Evolutionary conservation across 2,113 vertebrate species (phyloP).

Genomic region (Prionailurus viverrinus): DNA sequence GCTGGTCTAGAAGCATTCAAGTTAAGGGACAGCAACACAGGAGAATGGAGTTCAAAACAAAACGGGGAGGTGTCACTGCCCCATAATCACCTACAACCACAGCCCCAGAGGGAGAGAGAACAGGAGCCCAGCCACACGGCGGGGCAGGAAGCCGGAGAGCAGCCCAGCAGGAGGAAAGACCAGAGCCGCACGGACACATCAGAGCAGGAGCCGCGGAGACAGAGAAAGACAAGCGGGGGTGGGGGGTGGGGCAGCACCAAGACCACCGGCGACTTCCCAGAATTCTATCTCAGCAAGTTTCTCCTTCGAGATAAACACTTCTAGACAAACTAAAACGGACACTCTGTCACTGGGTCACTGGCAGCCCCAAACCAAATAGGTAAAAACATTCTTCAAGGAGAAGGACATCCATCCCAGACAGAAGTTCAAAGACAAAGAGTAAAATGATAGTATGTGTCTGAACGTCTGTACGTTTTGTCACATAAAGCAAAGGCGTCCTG

Average conservation of each 20-base stretch:
- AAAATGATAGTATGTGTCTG: rapidly evolving
- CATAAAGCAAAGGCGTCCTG: neutral
- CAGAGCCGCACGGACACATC: rapidly evolving
- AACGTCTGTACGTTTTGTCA: no score
- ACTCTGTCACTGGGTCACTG: neutral
- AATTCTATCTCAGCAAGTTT: neutral
- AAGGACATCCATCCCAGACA: neutral
- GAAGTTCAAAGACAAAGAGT: neutral
- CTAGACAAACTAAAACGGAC: neutral
- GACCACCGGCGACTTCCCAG: neutral
- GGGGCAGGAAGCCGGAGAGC: neutral
- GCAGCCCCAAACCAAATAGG: neutral
- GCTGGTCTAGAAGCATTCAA: neutral
- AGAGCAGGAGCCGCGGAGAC: neutral
- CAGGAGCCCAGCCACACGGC: neutral
- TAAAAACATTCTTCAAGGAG: neutral
- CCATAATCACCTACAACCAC: rapidly evolving
- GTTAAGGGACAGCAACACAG: neutral
- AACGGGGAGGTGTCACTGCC: neutral
- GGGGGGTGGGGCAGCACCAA: neutral
- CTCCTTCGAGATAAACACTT: neutral
- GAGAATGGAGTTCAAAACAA: neutral
- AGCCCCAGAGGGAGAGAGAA: neutral
- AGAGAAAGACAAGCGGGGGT: no score
- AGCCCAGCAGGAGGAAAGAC: neutral